A percentile compares a stretch with the other conserved stretches of the same genome.
Evolutionary conservation across 2,113 vertebrate genomes (phyloP).

Genomic region (Dasyornis broadbenti): DNA sequence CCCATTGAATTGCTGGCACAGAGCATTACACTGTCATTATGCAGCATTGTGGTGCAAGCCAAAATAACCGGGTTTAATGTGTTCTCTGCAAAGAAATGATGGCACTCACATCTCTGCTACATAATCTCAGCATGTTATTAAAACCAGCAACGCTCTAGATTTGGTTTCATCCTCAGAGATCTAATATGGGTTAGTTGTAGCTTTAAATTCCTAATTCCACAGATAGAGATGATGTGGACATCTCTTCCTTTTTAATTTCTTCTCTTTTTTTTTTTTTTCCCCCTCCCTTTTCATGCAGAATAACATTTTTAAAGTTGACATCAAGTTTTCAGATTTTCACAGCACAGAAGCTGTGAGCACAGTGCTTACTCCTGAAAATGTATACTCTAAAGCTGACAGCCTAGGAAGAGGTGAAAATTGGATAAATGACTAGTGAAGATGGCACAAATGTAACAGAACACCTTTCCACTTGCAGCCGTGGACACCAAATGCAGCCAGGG

Average conservation of each 20-base stretch:
- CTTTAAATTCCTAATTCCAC: constrained; percentile 10
- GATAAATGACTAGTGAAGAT: background rate
- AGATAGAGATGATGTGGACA: background rate
- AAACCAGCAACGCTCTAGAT: background rate
- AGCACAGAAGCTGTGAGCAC: background rate
- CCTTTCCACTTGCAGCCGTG: background rate
- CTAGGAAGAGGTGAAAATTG: background rate
- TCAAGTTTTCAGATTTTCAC: background rate
- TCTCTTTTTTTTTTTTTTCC: background rate
- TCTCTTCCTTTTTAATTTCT: background rate
- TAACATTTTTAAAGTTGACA: background rate
- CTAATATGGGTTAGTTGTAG: background rate
- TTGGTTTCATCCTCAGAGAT: background rate
- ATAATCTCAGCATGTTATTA: background rate
- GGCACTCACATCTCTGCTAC: background rate
- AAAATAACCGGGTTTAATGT: constrained; percentile 7
- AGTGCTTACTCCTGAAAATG: background rate
- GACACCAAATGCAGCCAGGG: background rate
- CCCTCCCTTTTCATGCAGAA: background rate
- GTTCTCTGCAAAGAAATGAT: constrained; percentile 11
- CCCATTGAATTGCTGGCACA: constrained; percentile 56
- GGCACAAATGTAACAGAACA: background rate
- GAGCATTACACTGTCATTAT: background rate
- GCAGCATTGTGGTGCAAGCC: constrained; percentile 9
- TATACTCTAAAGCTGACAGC: background rate